Base-by-base conservation (phyloP, 1,140 invertebrate genomes). In the Condylostylus longicornis region DNA sequence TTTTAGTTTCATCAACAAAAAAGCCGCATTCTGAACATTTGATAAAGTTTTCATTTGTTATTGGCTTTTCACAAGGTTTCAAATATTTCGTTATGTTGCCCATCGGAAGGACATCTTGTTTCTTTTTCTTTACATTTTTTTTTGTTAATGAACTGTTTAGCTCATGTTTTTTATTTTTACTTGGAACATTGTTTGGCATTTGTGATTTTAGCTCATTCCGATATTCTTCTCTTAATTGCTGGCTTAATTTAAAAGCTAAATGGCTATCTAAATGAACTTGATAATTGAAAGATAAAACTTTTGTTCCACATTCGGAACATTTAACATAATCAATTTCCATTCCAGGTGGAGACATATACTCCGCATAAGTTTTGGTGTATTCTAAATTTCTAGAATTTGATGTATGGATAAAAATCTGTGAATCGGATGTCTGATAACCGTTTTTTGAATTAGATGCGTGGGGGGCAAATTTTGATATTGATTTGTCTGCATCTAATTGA, bases 241-340 rank as follows among this genome's bases (percentile, higher is more conserved):
- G 63, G 48, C 66, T 68, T 13, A 76, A 42, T 37, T 67, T 62
- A 39, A 73, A 57, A 4, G 72, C 72, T 33, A 70, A 57, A 54
- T 76, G 74, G 47, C 70, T 72, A 53, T 76, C 74, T 10, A 65
- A 54, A 50, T 76, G 74, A 1, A 54, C 61, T 37, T 65, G 56
- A 15, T 37, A 5, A 37, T 56, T 51, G n/a, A 49, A 46, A 1
- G 45, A 46, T 31, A 58, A 36, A 34, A 72, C 58, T 31, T 45
- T 54, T 58, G 70, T 69, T 12, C 61, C 57, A 49, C 74, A 76
- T 47, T 72, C 63, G 2, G 51, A 38, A 42, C 68, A 69, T 19
- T 50, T 41, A 22, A 64, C 44, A 0, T 50, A 34, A 45, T 53
- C 42, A 9, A 32, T 18, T 3, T 42, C 22, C 5, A 46, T 23